Conservation (phyloP, 2,797 vertebrate species). For the Sebastolobus alascanus region DNA sequence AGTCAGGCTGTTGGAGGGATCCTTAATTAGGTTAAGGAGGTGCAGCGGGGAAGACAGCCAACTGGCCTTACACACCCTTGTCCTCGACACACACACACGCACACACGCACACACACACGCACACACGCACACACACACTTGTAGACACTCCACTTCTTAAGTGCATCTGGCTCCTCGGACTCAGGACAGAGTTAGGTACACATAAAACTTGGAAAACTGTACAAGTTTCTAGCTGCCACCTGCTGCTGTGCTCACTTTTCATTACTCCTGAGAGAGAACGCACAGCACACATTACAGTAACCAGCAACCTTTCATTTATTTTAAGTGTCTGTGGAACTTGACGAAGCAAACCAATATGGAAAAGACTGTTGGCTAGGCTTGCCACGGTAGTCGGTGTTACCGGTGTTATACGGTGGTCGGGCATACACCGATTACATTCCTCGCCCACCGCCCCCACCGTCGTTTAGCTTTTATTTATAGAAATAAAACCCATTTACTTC, state of each 20-base stretch:
- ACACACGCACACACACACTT: conserved; percentile 25
- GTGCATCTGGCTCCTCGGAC: conserved; percentile 43
- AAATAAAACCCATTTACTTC: too few species aligned
- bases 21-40: conserved; percentile 74
- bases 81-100: conserved; percentile 26
- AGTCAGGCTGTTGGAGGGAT: conserved; percentile 52
- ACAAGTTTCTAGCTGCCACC: conserved; percentile 60
- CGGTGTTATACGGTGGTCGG: too few species aligned
- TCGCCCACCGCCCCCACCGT: too few species aligned
- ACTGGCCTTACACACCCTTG: conserved; percentile 37
- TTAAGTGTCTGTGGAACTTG: conserved; percentile 26
- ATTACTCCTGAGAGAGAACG: conserved; percentile 39
- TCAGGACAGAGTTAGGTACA: conserved; percentile 45
- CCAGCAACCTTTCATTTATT: conserved; percentile 27
- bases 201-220: conserved; percentile 50
- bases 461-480: too few species aligned
- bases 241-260: conserved; percentile 51
- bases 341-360: conserved; percentile 23
- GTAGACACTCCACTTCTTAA: conserved; percentile 41
- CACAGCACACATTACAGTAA: conserved; percentile 31
- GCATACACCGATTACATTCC: too few species aligned
- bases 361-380: conserved; percentile 2
- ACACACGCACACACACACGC: conserved; percentile 25
- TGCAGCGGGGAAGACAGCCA: conserved; percentile 60
- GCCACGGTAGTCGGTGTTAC: too few species aligned